Evolutionary conservation across 2,113 vertebrate genomes (phyloP).

Genomic region (Uropsilus gracilis): DNA sequence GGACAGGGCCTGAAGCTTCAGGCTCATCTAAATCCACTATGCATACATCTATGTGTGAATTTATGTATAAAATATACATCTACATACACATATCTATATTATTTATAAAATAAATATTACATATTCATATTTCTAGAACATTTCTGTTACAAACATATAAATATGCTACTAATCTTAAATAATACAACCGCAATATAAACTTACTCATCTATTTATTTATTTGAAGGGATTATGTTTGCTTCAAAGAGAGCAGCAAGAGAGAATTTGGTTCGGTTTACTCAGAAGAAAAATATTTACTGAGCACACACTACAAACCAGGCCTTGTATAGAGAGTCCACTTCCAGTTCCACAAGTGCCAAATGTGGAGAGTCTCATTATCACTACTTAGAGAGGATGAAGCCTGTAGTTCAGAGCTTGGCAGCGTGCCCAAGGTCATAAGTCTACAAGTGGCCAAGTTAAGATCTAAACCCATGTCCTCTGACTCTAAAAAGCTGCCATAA

Average conservation of each 20-base stretch:
- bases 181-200: no score
- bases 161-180: no score
- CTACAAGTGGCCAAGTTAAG: background rate
- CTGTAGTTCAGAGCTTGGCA: background rate
- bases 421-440: background rate
- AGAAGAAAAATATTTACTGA: background rate
- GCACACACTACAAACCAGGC: background rate
- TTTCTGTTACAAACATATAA: no score
- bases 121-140: no score
- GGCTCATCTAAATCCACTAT: rapidly evolving
- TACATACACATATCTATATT: background rate
- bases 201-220: background rate
- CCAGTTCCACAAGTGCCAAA: background rate
- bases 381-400: background rate
- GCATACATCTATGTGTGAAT: background rate
- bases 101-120: background rate
- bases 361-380: background rate
- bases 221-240: background rate
- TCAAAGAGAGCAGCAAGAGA: background rate
- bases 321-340: background rate
- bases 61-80: background rate
- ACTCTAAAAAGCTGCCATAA: background rate
- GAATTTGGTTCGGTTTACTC: background rate
- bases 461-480: background rate
- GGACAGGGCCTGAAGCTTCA: background rate